Evolutionary conservation across 1,140 invertebrate genomes (phyloP), one percentile per base, ranked within the genome.

Genomic region (Drosophila oshimai): DNA sequence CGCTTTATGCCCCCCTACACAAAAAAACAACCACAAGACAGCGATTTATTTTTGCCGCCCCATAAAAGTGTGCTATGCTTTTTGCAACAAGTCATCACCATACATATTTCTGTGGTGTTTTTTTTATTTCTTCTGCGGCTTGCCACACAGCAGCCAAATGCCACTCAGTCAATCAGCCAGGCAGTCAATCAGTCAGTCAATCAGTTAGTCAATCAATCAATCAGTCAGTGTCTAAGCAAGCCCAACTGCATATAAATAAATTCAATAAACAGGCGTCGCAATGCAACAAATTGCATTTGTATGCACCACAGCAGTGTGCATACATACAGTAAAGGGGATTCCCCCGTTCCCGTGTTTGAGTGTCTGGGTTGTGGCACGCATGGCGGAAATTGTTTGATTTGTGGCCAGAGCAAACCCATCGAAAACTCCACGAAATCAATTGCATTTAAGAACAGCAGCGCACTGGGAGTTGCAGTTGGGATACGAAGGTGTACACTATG

Each of bases 361-460:
- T n/a, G n/a, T n/a, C n/a, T n/a, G n/a, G n/a, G n/a, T n/a, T n/a
- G n/a, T n/a, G n/a, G n/a, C n/a, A n/a, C n/a, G 41, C 67, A 41
- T 42, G 28, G 53, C 54, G 74, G 58, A 79, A 83, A 79, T 75
- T 86, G 79, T 79, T 83, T 83, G 79, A 83, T 79, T 79, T 79
- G 74, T 61, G 69, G 73, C 60, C 50, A 65, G 20, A 31, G 60
- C 28, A 50, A 65, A 31, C 15, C 31, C 55, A 61, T 39, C 31
- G 24, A 46, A 29, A 29, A 33, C 17, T 29, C 10, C 34, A 45
- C 58, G 58, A 65, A 65, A 67, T 67, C 62, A 67, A 67, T 65
- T 65, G 34, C 42, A 64, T 67, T 50, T 67, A 65, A 10, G 12
- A 36, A 13, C 15, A 12, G 17, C 41, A 26, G 36, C 5, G 37